phyloP scores from a whole-genome alignment of 2,888 invertebrate species.

The Gari tellinella region DNA sequence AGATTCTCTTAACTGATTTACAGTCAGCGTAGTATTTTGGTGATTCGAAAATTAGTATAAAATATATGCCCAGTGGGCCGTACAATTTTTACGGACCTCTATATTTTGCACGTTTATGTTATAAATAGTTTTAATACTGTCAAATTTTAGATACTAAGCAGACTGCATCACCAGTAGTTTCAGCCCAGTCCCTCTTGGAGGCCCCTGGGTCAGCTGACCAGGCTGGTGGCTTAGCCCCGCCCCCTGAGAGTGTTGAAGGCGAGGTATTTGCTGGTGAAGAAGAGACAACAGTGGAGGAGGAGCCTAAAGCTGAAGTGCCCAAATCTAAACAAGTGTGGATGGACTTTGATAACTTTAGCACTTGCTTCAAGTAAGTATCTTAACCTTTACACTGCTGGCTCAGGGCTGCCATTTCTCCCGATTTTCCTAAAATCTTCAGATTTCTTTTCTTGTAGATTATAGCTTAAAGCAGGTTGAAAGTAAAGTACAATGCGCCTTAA shows the following conservation, averaged over 20 bases:
- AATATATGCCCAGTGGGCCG: too few species aligned
- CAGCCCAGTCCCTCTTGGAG: conserved; percentile 31
- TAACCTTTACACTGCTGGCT: background rate
- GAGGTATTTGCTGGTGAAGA: conserved; percentile 64
- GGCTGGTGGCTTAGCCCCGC: conserved; percentile 64
- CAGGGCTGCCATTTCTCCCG: too few species aligned
- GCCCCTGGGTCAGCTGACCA: conserved; percentile 45
- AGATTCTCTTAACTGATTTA: too few species aligned
- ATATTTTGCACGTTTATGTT: too few species aligned
- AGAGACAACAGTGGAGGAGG: conserved; percentile 41
- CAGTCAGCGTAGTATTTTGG: too few species aligned
- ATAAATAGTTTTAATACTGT: too few species aligned
- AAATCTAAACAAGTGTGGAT: conserved; percentile 82
- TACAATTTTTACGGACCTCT: too few species aligned
- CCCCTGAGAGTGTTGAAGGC: conserved; percentile 56
- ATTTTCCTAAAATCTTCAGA: too few species aligned
- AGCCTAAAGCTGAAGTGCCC: conserved; percentile 48
- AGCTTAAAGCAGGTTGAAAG: too few species aligned
- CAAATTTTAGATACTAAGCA: background rate
- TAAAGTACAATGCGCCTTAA: too few species aligned
- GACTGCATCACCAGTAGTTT: background rate
- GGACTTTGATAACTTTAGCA: conserved; percentile 82
- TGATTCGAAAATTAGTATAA: too few species aligned
- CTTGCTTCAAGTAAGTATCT: conserved; percentile 83
- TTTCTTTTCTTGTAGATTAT: too few species aligned